Percentiles rank a stretch among this genome's conserved stretches.
Conservation (phyloP, 2,797 vertebrate genomes). For the Anolis apletophallus region DNA sequence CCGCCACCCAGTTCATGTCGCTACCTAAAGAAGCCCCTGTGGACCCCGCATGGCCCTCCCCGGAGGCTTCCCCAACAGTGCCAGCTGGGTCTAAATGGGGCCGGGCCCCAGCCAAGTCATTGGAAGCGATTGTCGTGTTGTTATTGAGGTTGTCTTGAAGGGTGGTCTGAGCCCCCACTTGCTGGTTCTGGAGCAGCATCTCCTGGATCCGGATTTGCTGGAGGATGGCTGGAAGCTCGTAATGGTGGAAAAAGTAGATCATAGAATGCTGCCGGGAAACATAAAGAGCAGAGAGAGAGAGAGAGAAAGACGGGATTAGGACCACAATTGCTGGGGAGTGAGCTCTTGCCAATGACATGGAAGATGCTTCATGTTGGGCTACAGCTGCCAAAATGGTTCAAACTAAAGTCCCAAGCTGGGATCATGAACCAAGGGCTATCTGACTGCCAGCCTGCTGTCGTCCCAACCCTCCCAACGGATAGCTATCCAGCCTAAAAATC, state of each 20-base stretch:
- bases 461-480: too few relatives aligned
- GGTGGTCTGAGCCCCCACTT: constrained; percentile 88
- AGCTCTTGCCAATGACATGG: not conserved
- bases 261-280: constrained; percentile 89
- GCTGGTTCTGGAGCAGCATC: constrained; percentile 94
- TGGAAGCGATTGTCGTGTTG: constrained; percentile 73
- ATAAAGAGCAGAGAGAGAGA: not conserved
- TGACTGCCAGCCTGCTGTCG: too few relatives aligned
- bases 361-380: too few relatives aligned
- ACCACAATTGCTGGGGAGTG: too few relatives aligned
- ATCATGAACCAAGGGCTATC: not conserved
- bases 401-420: too few relatives aligned
- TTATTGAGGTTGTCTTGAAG: constrained; percentile 96
- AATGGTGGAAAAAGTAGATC: constrained; percentile 99
- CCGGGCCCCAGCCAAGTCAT: not conserved
- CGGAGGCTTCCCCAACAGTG: not conserved
- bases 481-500: too few relatives aligned
- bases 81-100: constrained; percentile 25
- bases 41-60: constrained; percentile 41
- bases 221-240: constrained; percentile 95
- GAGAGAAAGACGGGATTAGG: not conserved
- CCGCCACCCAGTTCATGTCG: constrained; percentile 89
- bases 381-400: too few relatives aligned
- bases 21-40: constrained; percentile 41
- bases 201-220: constrained; percentile 98